phyloP scores from a whole-genome alignment of 1,140 invertebrate genomes.

The Drosophila santomea region DNA sequence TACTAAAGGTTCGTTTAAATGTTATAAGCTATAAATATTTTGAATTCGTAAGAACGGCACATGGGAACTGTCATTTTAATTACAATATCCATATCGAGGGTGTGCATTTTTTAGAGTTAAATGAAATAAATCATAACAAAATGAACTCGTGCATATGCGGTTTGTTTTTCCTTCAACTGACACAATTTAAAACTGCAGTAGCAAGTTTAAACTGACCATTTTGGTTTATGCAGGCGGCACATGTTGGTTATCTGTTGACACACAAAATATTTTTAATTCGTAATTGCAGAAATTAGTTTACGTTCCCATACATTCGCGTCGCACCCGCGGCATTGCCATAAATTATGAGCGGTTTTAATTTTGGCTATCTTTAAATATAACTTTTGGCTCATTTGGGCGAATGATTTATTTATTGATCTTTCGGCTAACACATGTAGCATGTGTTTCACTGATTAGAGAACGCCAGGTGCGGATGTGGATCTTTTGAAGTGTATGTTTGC shows the following conservation, averaged over 20 bases:
- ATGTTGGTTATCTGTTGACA: slow-evolving; percentile 30
- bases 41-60: background rate
- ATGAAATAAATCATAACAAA: background rate
- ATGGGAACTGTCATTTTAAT: background rate
- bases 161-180: background rate
- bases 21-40: background rate
- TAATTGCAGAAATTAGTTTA: slow-evolving; percentile 49
- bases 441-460: slow-evolving; percentile 55
- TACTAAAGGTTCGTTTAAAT: no score
- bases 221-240: slow-evolving; percentile 3
- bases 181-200: slow-evolving; percentile 1
- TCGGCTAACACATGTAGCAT: slow-evolving; percentile 39
- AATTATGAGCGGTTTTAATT: slow-evolving; percentile 68
- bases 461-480: slow-evolving; percentile 9
- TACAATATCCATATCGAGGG: background rate
- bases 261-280: slow-evolving; percentile 45
- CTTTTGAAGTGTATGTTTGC: slow-evolving; percentile 17
- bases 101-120: background rate
- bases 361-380: slow-evolving; percentile 70
- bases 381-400: slow-evolving; percentile 45
- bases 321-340: slow-evolving; percentile 51
- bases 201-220: slow-evolving; percentile 21
- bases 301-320: slow-evolving; percentile 30
- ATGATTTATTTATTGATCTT: slow-evolving; percentile 50
- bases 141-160: background rate